These are phyloP conservation scores for Vollenhovia emeryi DNA, from an alignment of 1,140 invertebrate species.

Conservation along the genomic window DNA sequence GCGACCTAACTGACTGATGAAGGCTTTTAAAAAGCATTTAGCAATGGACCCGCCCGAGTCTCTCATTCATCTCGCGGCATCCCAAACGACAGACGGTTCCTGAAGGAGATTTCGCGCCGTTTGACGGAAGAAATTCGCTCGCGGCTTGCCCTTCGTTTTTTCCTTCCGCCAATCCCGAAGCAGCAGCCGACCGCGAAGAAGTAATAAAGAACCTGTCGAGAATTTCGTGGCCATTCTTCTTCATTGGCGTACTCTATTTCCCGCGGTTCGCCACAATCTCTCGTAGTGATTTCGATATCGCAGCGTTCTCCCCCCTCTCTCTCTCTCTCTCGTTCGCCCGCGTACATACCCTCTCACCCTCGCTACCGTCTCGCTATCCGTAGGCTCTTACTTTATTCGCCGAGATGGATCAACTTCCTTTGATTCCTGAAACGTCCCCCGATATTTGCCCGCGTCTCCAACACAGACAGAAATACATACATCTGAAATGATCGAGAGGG, in stretches of 20 bases:
- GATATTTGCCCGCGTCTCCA: conserved; percentile 52
- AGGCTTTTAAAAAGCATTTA: conserved; percentile 54
- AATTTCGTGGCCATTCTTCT: conserved; percentile 74
- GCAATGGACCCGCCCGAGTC: not conserved
- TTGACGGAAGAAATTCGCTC: conserved; percentile 68
- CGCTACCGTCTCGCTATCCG: not conserved
- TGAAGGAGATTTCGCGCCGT: conserved; percentile 52
- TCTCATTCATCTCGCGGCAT: conserved; percentile 55
- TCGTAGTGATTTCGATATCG: conserved; percentile 61
- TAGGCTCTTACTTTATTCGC: conserved; percentile 37
- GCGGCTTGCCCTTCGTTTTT: conserved; percentile 45
- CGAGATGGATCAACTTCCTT: conserved; percentile 57
- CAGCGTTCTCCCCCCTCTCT: not conserved
- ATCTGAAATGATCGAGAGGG: conserved; percentile 33
- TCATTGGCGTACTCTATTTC: conserved; percentile 75
- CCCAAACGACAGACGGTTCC: conserved; percentile 57
- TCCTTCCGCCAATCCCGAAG: conserved; percentile 41
- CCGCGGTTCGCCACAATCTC: conserved; percentile 70
- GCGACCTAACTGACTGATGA: conserved; percentile 23
- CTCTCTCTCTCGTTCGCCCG: not conserved
- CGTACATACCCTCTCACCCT: not conserved
- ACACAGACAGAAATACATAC: conserved; percentile 59
- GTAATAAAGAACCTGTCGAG: conserved; percentile 74
- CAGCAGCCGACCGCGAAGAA: conserved; percentile 58
- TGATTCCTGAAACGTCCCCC: conserved; percentile 64